phyloP scores from a whole-genome alignment of 1,140 invertebrate species.

The Sarcophaga peregrina region DNA sequence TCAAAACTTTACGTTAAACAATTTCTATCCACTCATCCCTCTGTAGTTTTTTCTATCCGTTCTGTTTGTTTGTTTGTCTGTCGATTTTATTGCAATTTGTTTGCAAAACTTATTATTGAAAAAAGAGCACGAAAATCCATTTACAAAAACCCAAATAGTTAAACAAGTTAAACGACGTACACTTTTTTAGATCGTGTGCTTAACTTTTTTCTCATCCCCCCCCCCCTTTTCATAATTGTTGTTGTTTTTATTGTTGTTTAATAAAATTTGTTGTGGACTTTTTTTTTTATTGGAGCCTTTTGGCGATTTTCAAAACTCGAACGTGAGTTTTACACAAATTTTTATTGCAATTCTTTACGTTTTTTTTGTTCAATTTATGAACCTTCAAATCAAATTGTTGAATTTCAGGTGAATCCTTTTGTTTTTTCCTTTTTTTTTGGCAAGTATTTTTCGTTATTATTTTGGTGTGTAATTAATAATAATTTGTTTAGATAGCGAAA shows the following conservation, averaged over 20 bases:
- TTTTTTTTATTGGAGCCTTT: background rate
- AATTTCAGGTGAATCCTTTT: background rate
- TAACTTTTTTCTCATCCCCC: background rate
- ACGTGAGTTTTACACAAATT: slow-evolving; percentile 24
- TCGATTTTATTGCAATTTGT: background rate
- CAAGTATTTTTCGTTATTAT: background rate
- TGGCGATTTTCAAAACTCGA: slow-evolving; percentile 16
- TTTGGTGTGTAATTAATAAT: slow-evolving; percentile 4
- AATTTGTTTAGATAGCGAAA: background rate
- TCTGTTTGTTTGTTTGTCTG: too few relatives aligned
- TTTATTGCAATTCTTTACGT: background rate
- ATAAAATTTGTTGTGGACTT: background rate
- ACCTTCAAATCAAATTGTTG: background rate
- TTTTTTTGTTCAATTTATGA: background rate
- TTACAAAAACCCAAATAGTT: background rate
- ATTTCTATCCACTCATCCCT: too few relatives aligned
- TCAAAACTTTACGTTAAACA: too few relatives aligned
- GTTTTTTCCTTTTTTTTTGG: too few relatives aligned
- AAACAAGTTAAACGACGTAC: slow-evolving; percentile 18
- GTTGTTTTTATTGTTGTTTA: too few relatives aligned
- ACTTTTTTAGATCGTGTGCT: background rate
- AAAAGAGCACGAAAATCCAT: background rate
- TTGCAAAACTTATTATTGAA: background rate
- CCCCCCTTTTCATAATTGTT: too few relatives aligned
- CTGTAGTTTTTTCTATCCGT: too few relatives aligned